Evolutionary conservation across 1,140 invertebrate species (phyloP), one percentile per base, ranked within the genome.

Genomic region (Lordiphosa clarofinis): DNA sequence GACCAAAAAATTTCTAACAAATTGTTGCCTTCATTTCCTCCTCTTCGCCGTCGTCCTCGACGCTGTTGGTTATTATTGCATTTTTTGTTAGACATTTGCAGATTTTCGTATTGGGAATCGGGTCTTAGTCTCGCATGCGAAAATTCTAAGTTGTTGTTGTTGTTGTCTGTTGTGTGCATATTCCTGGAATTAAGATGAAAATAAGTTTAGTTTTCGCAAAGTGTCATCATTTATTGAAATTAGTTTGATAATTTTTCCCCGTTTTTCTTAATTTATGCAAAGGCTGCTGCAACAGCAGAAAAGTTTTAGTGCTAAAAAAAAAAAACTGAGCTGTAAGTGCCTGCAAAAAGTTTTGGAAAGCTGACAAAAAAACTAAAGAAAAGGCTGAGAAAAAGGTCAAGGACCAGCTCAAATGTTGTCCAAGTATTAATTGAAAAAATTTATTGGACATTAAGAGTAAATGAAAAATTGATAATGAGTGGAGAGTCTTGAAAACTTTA

Each of bases 41-140:
- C 40, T 42, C 48, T 38, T 42, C 66, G 57, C 43, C 70, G 55
- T 15, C 75, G 67, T 48, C 76, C 64, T 11, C 76, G 67, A 12
- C 47, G 78, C 49, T 82, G 78, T 48, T 78, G 79, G 42, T 69
- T 82, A 48, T 66, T 84, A 73, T 55, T 76, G 79, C 69, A 70
- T 73, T 84, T 66, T 67, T 66, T 70, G 53, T 57, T 56, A 5
- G 72, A 65, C 72, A 76, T 84, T 58, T 84, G 73, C 35, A 42
- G 56, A 52, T 73, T 48, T 70, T 68, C 36, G 13, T 57, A 59
- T 52, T 66, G 68, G 43, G 35, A 56, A 53, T 56, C 53, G 36
- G 39, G 50, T 37, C 50, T 10, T n/a, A 63, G 54, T 44, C 61
- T 67, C 65, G 62, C 55, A 35, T 48, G 57, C 37, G 54, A 39